phyloP scores from a whole-genome alignment of 2,797 vertebrate genomes.

The Chloroceryle inda region DNA sequence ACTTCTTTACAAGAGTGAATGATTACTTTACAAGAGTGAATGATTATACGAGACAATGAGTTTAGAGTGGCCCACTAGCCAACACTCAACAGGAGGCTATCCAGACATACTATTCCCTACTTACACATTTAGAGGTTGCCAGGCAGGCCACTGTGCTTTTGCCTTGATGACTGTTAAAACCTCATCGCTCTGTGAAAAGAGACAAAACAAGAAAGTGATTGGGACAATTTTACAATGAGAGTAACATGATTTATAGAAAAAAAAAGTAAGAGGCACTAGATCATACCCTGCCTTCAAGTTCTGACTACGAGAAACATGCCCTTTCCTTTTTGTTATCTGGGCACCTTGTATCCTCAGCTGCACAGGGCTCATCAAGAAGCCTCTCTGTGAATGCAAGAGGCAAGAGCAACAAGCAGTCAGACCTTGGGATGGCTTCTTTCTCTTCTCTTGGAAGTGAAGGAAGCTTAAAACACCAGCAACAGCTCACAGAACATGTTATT shows the following conservation, averaged over 20 bases:
- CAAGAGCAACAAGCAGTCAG: neutral
- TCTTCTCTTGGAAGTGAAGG: neutral
- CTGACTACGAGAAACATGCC: neutral
- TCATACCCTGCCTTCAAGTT: neutral
- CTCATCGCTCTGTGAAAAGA: conserved; percentile 90
- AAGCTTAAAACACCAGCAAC: neutral
- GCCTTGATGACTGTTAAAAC: conserved; percentile 99
- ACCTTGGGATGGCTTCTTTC: neutral
- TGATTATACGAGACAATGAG: neutral
- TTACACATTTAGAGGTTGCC: conserved; percentile 98
- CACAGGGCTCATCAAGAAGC: neutral
- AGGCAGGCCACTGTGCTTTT: conserved; percentile 99
- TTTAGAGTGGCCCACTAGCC: neutral
- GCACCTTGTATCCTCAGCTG: neutral
- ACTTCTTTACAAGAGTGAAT: neutral
- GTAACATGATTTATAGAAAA: neutral
- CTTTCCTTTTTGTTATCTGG: neutral
- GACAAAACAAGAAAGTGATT: conserved; percentile 10
- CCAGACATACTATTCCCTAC: conserved; percentile 17
- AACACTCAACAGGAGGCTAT: neutral
- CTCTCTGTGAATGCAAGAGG: neutral
- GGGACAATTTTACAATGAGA: too few species aligned
- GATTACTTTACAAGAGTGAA: neutral
- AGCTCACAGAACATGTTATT: neutral
- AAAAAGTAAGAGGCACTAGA: neutral